Conservation (phyloP, 2,888 invertebrate genomes). For the Papilio demoleus region DNA sequence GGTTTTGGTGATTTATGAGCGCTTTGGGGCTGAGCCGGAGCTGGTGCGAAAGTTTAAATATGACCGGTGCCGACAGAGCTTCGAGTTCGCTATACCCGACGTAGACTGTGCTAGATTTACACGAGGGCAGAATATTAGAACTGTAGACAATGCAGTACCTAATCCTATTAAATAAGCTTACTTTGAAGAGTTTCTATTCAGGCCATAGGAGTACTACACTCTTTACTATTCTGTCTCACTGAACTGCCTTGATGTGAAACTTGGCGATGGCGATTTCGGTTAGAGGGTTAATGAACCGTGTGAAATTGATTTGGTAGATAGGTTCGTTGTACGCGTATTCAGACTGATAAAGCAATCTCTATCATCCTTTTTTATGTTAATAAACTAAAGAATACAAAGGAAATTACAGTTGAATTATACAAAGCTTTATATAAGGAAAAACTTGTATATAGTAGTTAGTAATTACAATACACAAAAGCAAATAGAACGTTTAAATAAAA, state of each 20-base stretch:
- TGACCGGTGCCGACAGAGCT: conserved; percentile 29
- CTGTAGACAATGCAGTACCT: background rate
- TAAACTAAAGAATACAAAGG: background rate
- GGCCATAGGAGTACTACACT: background rate
- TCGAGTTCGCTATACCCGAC: background rate
- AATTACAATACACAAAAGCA: background rate
- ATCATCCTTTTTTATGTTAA: background rate
- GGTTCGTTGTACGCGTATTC: conserved; percentile 5
- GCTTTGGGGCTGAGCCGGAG: conserved; percentile 59
- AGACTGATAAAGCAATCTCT: background rate
- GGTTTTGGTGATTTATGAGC: conserved; percentile 73
- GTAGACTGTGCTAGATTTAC: background rate
- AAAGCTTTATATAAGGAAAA: background rate
- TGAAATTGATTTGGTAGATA: conserved; percentile 11
- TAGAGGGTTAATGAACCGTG: conserved; percentile 17
- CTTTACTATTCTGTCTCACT: background rate
- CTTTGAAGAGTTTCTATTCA: too few species aligned
- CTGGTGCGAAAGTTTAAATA: conserved; percentile 53
- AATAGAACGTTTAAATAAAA: background rate
- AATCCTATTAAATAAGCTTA: background rate
- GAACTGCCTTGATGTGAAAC: background rate
- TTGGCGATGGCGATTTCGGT: conserved; percentile 8
- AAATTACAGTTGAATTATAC: background rate
- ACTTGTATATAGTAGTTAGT: background rate
- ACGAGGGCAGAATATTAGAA: background rate